Percentiles rank a stretch among this genome's conserved stretches.
phyloP scores from a whole-genome alignment of 30 jellyfish, hydroid and myxozoan species.

The Cassiopea andromeda region DNA sequence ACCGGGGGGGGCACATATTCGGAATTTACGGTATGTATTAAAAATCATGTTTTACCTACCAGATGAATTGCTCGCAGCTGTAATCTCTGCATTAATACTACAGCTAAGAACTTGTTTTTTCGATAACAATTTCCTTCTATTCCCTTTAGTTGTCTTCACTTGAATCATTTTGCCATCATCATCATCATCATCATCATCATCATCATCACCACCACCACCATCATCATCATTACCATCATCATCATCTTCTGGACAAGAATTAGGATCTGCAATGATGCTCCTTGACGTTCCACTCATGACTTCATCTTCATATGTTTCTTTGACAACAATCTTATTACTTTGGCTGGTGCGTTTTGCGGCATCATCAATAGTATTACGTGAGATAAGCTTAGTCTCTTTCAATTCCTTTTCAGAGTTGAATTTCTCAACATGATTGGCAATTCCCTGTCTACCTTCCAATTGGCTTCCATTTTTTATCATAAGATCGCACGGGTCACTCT shows the following conservation, averaged over 20 bases:
- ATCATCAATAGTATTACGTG: background rate
- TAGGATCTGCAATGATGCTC: background rate
- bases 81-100: background rate
- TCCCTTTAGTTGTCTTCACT: background rate
- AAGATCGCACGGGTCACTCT: background rate
- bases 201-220: background rate
- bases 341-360: no score
- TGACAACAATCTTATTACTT: background rate
- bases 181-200: background rate
- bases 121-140: slow-evolving; percentile 4
- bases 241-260: background rate
- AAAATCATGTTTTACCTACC: background rate
- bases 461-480: background rate
- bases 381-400: background rate
- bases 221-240: background rate
- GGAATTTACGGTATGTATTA: no score
- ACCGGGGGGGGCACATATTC: no score
- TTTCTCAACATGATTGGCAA: background rate
- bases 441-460: background rate
- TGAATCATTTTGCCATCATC: background rate
- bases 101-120: slow-evolving; percentile 5
- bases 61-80: background rate
- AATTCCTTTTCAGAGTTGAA: background rate
- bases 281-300: background rate
- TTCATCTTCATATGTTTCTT: background rate